phyloP scores from a whole-genome alignment of 1,140 invertebrate genomes.

The Saccostrea echinata region DNA sequence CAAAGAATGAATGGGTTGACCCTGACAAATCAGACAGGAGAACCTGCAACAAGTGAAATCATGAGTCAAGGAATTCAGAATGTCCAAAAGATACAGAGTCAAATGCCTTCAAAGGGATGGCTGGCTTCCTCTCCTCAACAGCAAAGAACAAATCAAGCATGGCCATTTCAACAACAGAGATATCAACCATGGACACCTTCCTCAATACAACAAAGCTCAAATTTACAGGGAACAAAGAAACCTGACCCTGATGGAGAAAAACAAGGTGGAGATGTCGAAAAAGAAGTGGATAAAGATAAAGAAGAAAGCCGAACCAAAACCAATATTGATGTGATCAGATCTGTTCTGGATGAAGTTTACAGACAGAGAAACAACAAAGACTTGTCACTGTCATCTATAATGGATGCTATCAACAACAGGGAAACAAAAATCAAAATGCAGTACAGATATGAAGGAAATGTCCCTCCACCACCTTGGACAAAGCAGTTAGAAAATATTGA shows the following conservation, averaged over 20 bases:
- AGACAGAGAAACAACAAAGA: constrained; percentile 22
- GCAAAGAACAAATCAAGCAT: neutral
- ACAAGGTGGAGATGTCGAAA: constrained; percentile 31
- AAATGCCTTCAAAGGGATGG: neutral
- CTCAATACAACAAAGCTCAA: neutral
- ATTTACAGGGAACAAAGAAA: neutral
- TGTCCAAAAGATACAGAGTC: neutral
- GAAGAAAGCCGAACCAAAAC: constrained; percentile 13
- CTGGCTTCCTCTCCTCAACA: neutral
- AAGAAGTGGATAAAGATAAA: constrained; percentile 31
- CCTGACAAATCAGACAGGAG: neutral
- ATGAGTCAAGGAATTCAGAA: constrained; percentile 13
- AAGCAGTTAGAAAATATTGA: neutral
- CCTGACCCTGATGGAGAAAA: neutral
- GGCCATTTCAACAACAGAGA: neutral
- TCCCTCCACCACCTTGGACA: constrained; percentile 9
- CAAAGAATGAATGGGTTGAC: neutral
- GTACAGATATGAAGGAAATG: constrained; percentile 40
- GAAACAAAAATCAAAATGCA: constrained; percentile 24
- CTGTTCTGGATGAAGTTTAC: constrained; percentile 9
- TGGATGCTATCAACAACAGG: constrained; percentile 10
- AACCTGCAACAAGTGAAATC: neutral
- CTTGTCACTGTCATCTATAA: constrained; percentile 12
- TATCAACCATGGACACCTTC: neutral
- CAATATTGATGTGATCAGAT: neutral